Evolutionary conservation across 2,797 vertebrate species (phyloP).

Genomic region (Orientallactaga sibirica): DNA sequence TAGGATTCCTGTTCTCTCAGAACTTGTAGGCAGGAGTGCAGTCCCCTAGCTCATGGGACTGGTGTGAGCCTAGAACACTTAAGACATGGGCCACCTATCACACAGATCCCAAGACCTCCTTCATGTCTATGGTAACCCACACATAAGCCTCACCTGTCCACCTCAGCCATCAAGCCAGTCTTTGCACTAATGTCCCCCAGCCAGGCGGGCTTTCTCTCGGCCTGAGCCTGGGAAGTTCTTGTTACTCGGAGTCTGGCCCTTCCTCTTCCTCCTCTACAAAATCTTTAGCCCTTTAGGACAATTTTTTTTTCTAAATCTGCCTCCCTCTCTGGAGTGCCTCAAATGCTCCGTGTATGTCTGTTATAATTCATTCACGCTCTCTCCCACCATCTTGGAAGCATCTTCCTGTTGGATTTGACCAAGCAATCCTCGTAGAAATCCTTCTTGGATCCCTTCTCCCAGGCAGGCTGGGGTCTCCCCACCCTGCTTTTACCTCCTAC

Average conservation of each 20-base stretch:
- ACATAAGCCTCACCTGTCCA: background rate
- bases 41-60: accelerated
- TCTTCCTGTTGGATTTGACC: background rate
- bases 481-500: too few relatives aligned
- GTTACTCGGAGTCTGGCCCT: background rate
- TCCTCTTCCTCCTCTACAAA: background rate
- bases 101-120: background rate
- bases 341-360: background rate
- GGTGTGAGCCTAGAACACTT: background rate
- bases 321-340: background rate
- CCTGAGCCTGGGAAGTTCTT: background rate
- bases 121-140: background rate
- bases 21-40: too few relatives aligned
- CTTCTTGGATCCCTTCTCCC: background rate
- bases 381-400: background rate
- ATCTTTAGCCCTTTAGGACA: background rate
- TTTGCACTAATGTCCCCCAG: background rate
- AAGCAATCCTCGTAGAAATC: background rate
- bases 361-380: background rate
- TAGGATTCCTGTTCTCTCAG: too few relatives aligned
- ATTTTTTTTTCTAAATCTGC: background rate
- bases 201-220: background rate
- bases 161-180: too few relatives aligned
- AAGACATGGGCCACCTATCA: background rate
- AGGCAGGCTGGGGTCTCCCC: background rate